Evolutionary conservation across 2,888 invertebrate species (phyloP).

Genomic region (Aphodius granarius): DNA sequence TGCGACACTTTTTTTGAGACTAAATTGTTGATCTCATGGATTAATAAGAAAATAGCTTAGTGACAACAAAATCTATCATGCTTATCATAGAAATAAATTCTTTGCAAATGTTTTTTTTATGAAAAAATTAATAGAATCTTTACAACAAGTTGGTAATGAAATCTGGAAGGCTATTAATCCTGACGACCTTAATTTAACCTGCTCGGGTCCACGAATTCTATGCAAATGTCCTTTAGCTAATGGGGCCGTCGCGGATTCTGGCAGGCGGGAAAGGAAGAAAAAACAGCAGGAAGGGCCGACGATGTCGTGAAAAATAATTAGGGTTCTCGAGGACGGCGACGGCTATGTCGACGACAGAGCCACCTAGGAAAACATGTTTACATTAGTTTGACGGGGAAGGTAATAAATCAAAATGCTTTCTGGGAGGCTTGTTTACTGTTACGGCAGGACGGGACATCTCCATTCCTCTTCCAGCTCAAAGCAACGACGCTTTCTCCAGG

Average conservation of each 20-base stretch:
- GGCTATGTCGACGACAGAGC: background rate
- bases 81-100: background rate
- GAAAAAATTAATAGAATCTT: background rate
- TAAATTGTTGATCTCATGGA: too few relatives aligned
- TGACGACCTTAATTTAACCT: background rate
- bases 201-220: background rate
- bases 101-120: background rate
- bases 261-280: background rate
- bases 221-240: background rate
- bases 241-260: background rate
- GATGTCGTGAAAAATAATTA: background rate
- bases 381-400: slow-evolving; percentile 1
- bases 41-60: too few relatives aligned
- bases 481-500: background rate
- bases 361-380: slow-evolving; percentile 11
- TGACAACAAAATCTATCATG: background rate
- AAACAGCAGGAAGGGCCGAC: background rate
- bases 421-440: background rate
- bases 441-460: background rate
- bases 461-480: background rate
- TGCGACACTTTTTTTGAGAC: too few relatives aligned
- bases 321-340: background rate
- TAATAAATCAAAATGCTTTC: slow-evolving; percentile 9
- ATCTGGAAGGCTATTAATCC: background rate
- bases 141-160: background rate